These are phyloP conservation scores for Calephelis nemesis DNA, from an alignment of 1,140 invertebrate genomes.

Conservation along the genomic window DNA sequence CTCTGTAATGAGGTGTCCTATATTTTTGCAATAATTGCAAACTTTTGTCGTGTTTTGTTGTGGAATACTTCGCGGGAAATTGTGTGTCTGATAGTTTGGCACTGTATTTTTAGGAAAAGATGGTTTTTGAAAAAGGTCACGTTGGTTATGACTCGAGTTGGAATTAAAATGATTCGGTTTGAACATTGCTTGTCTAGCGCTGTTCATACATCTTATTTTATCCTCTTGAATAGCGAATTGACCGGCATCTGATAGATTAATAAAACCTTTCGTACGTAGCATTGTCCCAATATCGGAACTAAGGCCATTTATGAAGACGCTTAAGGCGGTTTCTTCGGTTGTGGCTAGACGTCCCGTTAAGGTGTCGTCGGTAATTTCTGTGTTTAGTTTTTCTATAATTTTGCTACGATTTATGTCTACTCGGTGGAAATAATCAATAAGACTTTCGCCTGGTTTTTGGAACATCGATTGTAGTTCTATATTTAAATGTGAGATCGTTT, in stretches of 20 bases:
- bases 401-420: slow-evolving; percentile 28
- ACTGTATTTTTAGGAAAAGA: no score
- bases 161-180: not conserved
- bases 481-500: slow-evolving; percentile 30
- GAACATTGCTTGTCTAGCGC: not conserved
- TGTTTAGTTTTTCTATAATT: slow-evolving; percentile 31
- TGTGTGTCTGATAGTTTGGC: no score
- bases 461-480: slow-evolving; percentile 31
- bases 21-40: slow-evolving; percentile 1
- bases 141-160: not conserved
- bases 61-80: no score
- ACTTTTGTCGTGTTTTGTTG: not conserved
- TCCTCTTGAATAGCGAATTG: slow-evolving; percentile 19
- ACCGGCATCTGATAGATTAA: not conserved
- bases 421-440: slow-evolving; percentile 26
- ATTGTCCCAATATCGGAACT: slow-evolving; percentile 26
- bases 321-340: slow-evolving; percentile 30
- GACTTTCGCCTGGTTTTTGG: slow-evolving; percentile 27
- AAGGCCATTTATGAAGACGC: slow-evolving; percentile 28
- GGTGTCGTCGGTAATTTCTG: slow-evolving; percentile 27
- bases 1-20: not conserved
- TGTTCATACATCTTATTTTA: slow-evolving; percentile 21
- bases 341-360: slow-evolving; percentile 23
- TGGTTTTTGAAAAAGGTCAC: no score
- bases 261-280: slow-evolving; percentile 13